Base-by-base conservation (phyloP, 2,113 vertebrate genomes). In the sheep (Ovis aries) region DNA sequence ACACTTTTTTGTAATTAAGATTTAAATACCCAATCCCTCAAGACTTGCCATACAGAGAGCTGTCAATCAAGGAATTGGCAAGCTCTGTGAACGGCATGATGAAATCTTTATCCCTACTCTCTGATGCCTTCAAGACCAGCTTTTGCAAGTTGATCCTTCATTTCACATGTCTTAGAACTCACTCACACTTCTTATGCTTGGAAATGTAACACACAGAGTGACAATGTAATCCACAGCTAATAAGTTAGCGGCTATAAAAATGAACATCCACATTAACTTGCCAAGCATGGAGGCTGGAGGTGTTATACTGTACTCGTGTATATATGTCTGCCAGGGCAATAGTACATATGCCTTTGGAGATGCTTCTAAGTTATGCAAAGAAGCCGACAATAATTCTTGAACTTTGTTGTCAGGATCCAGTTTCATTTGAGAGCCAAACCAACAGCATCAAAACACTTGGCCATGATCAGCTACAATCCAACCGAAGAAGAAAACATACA, bases 1-100 rank as follows among this genome's bases (percentile, higher is more conserved):
- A 98, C 98, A 98, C 98, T 99, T 99, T 99, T 99, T 99, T 99
- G 99, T 99, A 99, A 99, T 99, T 99, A 99, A 99, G 99, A 99
- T 99, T 99, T 99, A 99, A 99, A 98, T 99, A 99, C 98, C 98
- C 98, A 99, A 98, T 99, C 98, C 98, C 99, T 96, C 94, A 98
- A 99, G 98, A 99, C 98, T 98, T 98, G 98, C 98, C 98, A 98
- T 98, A 98, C 97, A 99, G 98, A 99, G 98, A 98, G 98, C 98
- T 99, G 98, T 98, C 98, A 98, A 97, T 99, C 99, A 99, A 98
- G 86, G 84, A 98, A 97, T 97, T 98, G 98, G 98, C 98, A 98
- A 96, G 84, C 98, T 97, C 84, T 85, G 64, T 80, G 95, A 97
- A 95, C 93, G 4, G 71, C 96, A 96, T 95, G 98, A 98, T 96